These are phyloP conservation scores for Bombylius discolor DNA, from an alignment of 2,888 invertebrate species.

Conservation along the genomic window DNA sequence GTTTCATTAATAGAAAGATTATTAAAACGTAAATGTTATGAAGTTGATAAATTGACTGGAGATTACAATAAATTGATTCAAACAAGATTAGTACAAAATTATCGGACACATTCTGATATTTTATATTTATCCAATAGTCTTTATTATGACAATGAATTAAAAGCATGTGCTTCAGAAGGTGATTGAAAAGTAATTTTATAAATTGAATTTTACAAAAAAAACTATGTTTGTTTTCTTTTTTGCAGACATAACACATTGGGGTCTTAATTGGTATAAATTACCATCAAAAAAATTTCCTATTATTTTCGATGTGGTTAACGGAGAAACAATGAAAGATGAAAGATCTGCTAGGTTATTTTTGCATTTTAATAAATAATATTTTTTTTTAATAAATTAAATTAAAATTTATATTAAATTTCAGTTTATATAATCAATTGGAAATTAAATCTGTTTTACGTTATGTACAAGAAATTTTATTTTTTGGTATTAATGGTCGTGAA, in stretches of 20 bases:
- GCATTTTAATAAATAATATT: too few species aligned
- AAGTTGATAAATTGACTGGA: slow-evolving; percentile 16
- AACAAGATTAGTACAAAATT: slow-evolving; percentile 62
- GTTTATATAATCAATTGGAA: slow-evolving; percentile 48
- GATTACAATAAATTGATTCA: slow-evolving; percentile 45
- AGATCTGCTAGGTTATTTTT: slow-evolving; percentile 39
- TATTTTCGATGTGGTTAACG: slow-evolving; percentile 46
- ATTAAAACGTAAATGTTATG: slow-evolving; percentile 39
- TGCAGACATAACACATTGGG: slow-evolving; percentile 14
- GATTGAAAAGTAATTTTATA: slow-evolving; percentile 1
- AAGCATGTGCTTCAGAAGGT: slow-evolving; percentile 29
- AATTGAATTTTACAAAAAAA: too few species aligned
- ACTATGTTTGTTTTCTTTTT: too few species aligned
- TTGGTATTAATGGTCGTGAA: slow-evolving; percentile 36
- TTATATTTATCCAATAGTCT: slow-evolving; percentile 52
- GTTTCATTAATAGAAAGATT: slow-evolving; percentile 56
- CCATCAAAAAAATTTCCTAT: slow-evolving; percentile 41
- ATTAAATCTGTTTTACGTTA: slow-evolving; percentile 45
- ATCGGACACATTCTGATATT: slow-evolving; percentile 54
- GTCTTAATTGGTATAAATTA: slow-evolving; percentile 33
- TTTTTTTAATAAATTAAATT: neutral
- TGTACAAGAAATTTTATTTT: slow-evolving; percentile 40
- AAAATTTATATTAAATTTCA: slow-evolving; percentile 20
- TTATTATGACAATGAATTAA: slow-evolving; percentile 56
- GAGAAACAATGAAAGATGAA: slow-evolving; percentile 37